Evolutionary conservation across 2,797 vertebrate species (phyloP), one percentile per base, ranked within the genome.

Genomic region (Capromys pilorides): DNA sequence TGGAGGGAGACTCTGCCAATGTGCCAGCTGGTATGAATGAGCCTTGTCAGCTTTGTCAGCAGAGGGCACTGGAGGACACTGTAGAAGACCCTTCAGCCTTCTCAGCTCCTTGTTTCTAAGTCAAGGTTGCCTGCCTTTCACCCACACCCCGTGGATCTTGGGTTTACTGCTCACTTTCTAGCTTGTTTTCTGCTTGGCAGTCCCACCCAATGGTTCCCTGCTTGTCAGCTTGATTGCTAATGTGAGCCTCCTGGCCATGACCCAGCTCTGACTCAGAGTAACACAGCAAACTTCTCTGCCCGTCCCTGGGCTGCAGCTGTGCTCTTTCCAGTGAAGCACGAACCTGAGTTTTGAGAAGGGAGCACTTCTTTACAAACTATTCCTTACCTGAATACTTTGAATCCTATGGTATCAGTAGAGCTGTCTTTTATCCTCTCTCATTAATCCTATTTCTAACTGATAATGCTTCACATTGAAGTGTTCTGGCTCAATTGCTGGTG

Each of bases 31-130:
- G 88, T 88, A 82, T 31, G 28, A n/a, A 41, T 28, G 49, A 67
- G 10, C 54, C 39, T 51, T 80, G 49, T 33, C 41, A 67, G 18
- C 54, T n/a, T 51, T 83, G 92, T 84, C 96, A 95, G 86, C 80
- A 97, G 97, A 96, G 95, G 96, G 96, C 96, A 83, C 75, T 91
- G 80, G 77, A 94, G 78, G 64, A 94, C 77, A 67, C 71, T n/a
- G 62, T 36, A 41, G 90, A 45, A 33, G 73, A 26, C 73, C 82
- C 16, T 22, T 57, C 7, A 1, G 6, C 22, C n/a, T 57, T 36
- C 26, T 39, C 41, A 39, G 31, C 18, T 90, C 13, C 45, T 49
- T 51, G 83, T 8, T 62, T 21, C 13, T 41, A 4, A 19, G n/a
- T 84, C 12, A 21, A n/a, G 7, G 36, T 22, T 26, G 45, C 10